These are phyloP conservation scores for Tetramorium bicarinatum DNA, from an alignment of 2,888 invertebrate genomes.

Conservation along the genomic window DNA sequence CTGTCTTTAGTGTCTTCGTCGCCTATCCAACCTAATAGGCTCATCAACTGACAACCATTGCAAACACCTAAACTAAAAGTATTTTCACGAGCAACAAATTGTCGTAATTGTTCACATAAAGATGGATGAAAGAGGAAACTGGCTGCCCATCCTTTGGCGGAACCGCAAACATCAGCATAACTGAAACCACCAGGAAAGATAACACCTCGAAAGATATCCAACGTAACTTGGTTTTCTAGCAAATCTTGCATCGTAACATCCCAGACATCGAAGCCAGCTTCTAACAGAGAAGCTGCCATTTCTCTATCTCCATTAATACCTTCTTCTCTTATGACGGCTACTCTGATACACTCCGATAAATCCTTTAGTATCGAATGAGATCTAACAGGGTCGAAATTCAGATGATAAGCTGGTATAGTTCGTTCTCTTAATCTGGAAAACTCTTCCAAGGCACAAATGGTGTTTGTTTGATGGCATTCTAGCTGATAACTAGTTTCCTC, in stretches of 20 bases:
- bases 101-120: constrained; percentile 92
- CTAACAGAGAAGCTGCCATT: constrained; percentile 96
- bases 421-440: constrained; percentile 90
- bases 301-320: constrained; percentile 99
- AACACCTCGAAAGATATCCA: constrained; percentile 95
- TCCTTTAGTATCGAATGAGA: constrained; percentile 57
- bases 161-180: constrained; percentile 98
- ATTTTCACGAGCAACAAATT: constrained; percentile 91
- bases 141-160: constrained; percentile 99
- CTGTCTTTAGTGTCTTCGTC: constrained; percentile 76
- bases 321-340: constrained; percentile 98
- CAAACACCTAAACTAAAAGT: constrained; percentile 99
- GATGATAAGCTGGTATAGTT: constrained; percentile 91
- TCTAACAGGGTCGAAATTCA: constrained; percentile 90
- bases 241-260: constrained; percentile 98
- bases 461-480: constrained; percentile 94
- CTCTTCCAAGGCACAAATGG: constrained; percentile 93
- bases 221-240: constrained; percentile 89
- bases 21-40: constrained; percentile 96
- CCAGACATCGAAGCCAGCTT: constrained; percentile 96
- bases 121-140: constrained; percentile 93
- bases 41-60: constrained; percentile 99
- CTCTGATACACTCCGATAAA: constrained; percentile 87
- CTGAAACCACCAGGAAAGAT: constrained; percentile 99
- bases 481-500: constrained; percentile 97